Percentiles rank a stretch among this genome's conserved stretches.
Evolutionary conservation across 92 coral and sea anemone genomes (phyloP).

Genomic region (Epizoanthus illoricatus): DNA sequence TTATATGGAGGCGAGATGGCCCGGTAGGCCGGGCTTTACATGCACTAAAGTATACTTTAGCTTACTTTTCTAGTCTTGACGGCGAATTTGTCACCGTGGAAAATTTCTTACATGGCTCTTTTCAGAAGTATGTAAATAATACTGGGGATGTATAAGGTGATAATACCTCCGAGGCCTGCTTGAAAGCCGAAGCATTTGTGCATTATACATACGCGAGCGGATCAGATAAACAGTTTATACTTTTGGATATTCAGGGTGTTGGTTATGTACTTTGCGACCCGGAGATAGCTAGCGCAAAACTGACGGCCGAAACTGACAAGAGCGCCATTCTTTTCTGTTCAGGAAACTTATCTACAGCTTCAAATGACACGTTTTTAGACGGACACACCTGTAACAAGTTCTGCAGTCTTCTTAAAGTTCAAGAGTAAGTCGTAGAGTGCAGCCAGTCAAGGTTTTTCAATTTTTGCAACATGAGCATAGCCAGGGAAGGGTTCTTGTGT

Average conservation of each 20-base stretch:
- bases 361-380: conserved; percentile 10
- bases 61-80: not conserved
- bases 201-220: conserved; percentile 18
- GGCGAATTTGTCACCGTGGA: conserved; percentile 36
- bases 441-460: no score
- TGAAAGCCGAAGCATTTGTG: conserved; percentile 37
- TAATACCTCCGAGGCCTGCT: not conserved
- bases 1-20: no score
- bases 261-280: conserved; percentile 23
- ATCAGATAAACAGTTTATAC: conserved; percentile 32
- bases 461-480: no score
- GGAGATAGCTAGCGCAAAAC: conserved; percentile 28
- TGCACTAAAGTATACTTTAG: conserved; percentile 34
- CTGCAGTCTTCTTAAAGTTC: not conserved
- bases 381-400: conserved; percentile 12
- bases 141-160: conserved; percentile 9
- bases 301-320: not conserved
- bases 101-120: conserved; percentile 4
- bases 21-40: no score
- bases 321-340: conserved; percentile 22
- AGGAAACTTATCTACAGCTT: conserved; percentile 15
- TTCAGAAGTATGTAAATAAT: conserved; percentile 16
- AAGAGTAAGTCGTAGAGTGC: no score
- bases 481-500: no score
- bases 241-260: not conserved